Conservation (phyloP, 2,888 invertebrate genomes). For the Sarcophaga subvicina region DNA sequence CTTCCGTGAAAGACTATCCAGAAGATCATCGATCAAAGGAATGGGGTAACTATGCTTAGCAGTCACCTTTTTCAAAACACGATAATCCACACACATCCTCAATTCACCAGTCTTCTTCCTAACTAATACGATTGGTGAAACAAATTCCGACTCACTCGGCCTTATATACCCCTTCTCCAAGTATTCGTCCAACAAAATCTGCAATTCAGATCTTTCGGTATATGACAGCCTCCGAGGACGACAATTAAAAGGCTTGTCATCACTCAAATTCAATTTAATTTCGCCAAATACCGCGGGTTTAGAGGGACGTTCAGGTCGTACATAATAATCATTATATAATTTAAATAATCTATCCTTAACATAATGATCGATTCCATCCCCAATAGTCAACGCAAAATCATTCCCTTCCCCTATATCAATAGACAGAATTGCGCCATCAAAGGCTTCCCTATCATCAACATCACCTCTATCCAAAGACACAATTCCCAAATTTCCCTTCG, state of each 20-base stretch:
- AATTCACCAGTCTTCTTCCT: constrained; percentile 35
- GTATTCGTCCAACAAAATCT: constrained; percentile 39
- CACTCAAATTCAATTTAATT: constrained; percentile 36
- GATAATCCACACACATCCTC: no score
- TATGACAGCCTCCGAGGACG: constrained; percentile 44
- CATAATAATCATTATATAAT: constrained; percentile 40
- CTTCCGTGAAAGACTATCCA: constrained; percentile 58
- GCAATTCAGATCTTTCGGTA: constrained; percentile 33
- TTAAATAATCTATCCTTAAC: background rate
- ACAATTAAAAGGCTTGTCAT: constrained; percentile 32
- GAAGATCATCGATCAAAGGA: constrained; percentile 54
- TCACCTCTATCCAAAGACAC: background rate
- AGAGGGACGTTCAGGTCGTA: constrained; percentile 18
- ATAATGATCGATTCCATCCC: background rate
- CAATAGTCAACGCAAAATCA: constrained; percentile 2
- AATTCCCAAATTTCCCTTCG: constrained; percentile 3
- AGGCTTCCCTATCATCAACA: background rate
- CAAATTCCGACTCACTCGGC: constrained; percentile 44
- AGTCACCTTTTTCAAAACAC: background rate
- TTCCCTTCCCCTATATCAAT: background rate
- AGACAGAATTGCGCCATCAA: constrained; percentile 13
- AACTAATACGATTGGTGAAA: constrained; percentile 54
- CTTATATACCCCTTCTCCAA: constrained; percentile 38
- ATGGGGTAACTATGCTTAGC: background rate
- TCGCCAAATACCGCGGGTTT: constrained; percentile 4